These are phyloP conservation scores for Leptobrachium leishanense DNA, from an alignment of 2,113 vertebrate species.

Conservation along the genomic window DNA sequence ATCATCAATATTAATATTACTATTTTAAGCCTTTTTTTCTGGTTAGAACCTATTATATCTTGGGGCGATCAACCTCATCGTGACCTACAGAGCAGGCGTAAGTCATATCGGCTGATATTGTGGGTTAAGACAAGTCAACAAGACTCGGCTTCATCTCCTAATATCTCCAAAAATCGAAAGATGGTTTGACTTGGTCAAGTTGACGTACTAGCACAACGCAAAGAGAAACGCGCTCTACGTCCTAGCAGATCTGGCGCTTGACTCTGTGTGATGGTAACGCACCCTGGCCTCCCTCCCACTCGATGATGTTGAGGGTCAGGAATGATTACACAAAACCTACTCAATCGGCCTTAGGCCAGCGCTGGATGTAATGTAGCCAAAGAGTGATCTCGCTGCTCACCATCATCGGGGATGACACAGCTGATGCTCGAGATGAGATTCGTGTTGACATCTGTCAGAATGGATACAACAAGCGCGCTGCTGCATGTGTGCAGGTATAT, in stretches of 20 bases:
- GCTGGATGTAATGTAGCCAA: conserved; percentile 59
- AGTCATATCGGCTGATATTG: no score
- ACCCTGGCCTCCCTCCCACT: background rate
- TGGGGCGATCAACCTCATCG: no score
- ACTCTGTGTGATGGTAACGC: fast-evolving
- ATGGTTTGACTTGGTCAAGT: no score
- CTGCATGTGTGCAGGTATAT: conserved; percentile 51
- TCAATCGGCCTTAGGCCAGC: conserved; percentile 48
- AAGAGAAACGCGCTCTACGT: background rate
- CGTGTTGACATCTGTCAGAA: conserved; percentile 63
- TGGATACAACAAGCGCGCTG: conserved; percentile 54
- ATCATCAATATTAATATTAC: no score
- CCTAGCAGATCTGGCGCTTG: background rate
- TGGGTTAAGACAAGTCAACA: no score
- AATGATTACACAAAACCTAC: conserved; percentile 53
- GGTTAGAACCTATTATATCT: no score
- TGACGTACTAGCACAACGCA: no score
- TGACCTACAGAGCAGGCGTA: no score
- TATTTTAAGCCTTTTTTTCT: no score
- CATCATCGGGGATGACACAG: conserved; percentile 61
- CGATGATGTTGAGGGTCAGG: conserved; percentile 46
- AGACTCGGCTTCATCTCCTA: no score
- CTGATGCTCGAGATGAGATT: conserved; percentile 61
- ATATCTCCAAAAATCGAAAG: no score
- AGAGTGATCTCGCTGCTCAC: conserved; percentile 51